These are phyloP conservation scores for Ophion ventricosus DNA, from an alignment of 2,888 invertebrate genomes.

Conservation along the genomic window DNA sequence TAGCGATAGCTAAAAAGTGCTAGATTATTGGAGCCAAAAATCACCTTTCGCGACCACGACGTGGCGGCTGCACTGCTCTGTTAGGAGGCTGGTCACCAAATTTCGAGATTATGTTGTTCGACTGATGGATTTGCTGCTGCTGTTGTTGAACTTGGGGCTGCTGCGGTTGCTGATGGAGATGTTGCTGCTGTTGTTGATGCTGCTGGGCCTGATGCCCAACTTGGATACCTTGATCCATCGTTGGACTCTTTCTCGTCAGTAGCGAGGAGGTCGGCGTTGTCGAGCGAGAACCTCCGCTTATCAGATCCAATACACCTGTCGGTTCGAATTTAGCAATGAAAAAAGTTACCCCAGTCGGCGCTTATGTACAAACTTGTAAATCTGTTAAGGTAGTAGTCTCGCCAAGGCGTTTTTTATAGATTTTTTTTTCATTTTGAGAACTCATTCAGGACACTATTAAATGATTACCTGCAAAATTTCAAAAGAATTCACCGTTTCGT, in stretches of 20 bases:
- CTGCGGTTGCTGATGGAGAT: conserved; percentile 81
- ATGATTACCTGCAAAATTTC: too few species aligned
- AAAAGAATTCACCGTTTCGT: too few species aligned
- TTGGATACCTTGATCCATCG: conserved; percentile 93
- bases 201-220: conserved; percentile 84
- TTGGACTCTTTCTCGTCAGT: conserved; percentile 91
- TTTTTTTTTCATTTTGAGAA: too few species aligned
- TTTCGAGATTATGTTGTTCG: conserved; percentile 80
- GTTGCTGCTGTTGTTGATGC: conserved; percentile 81
- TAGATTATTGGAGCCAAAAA: too few species aligned
- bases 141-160: conserved; percentile 84
- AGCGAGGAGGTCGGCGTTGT: conserved; percentile 91
- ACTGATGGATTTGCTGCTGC: conserved; percentile 82
- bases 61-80: conserved; percentile 76
- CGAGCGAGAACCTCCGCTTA: conserved; percentile 91
- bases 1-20: too few species aligned
- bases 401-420: too few species aligned
- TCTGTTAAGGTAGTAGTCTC: too few species aligned
- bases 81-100: conserved; percentile 75
- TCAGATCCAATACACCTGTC: conserved; percentile 87
- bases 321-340: not conserved
- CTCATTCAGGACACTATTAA: too few species aligned
- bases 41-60: conserved; percentile 80
- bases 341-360: not conserved
- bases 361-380: not conserved